Evolutionary conservation across 2,888 invertebrate species (phyloP), one percentile per base, ranked within the genome.

Genomic region (Melieria crassipennis): DNA sequence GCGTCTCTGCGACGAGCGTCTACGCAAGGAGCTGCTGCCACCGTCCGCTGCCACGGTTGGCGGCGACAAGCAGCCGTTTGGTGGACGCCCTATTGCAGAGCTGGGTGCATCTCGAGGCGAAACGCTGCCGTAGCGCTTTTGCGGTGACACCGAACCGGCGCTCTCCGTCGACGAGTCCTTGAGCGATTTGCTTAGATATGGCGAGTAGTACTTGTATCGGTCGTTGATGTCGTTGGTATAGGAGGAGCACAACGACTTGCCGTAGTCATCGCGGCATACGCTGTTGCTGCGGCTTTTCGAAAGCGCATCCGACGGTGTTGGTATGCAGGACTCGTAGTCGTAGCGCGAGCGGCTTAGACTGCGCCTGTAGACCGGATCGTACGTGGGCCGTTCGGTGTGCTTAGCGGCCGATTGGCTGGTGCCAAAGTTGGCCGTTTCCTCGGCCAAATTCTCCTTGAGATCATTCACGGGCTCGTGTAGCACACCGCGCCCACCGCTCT

Each of bases 1-100:
- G 75, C 92, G 89, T 65, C 91, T 90, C 69, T 89, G 89, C 50
- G 88, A 87, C 70, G 88, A 88, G 50, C 84, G 80, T 70, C 83
- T 81, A 70, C 80, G 80, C 65, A 82, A 73, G 56, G 80, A 79
- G 72, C 81, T 83, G 70, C 79, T 81, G 45, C 80, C 77, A 42
- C 78, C 79, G 48, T 73, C 76, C 11, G 70, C 67, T 11, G 73
- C 47, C 65, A 66, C 71, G 6, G 78, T 74, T n/a, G 78, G 79
- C 58, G 80, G 79, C 50, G 86, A 85, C 16, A 85, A 69, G 67
- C 78, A 84, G 52, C 82, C 86, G 75, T 82, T 85, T 68, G 82
- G 86, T 68, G 82, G 86, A 73, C 83, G 83, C 61, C 81, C 84
- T 74, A 74, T 70, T 45, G 72, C 75, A 64, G 75, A 68, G 46